A percentile compares a stretch with the other conserved stretches of the same genome.
phyloP scores from a whole-genome alignment of 2,888 invertebrate species.

The Erynnis tages region DNA sequence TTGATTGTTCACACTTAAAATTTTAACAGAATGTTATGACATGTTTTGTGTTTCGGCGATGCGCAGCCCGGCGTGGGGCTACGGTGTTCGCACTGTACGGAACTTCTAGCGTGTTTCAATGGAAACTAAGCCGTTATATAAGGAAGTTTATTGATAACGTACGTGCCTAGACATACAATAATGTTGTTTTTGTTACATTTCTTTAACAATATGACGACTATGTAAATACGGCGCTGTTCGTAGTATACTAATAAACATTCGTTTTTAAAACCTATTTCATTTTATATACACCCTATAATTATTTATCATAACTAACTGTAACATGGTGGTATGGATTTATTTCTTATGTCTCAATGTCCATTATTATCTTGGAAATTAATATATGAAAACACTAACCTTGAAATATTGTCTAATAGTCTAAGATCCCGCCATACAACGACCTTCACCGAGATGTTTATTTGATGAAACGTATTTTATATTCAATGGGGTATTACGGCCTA shows the following conservation, averaged over 20 bases:
- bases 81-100: conserved; percentile 27
- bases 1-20: conserved; percentile 34
- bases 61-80: conserved; percentile 22
- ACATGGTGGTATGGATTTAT: too few species aligned
- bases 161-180: conserved; percentile 76
- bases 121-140: conserved; percentile 32
- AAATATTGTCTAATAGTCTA: too few species aligned
- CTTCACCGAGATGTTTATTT: too few species aligned
- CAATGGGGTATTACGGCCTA: too few species aligned
- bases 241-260: conserved; percentile 77
- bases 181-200: conserved; percentile 79
- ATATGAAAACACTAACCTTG: too few species aligned
- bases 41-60: conserved; percentile 29
- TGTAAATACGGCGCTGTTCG: conserved; percentile 81
- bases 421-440: too few species aligned
- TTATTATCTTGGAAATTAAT: too few species aligned
- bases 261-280: conserved; percentile 67
- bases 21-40: conserved; percentile 10
- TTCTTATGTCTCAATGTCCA: too few species aligned
- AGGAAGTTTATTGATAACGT: conserved; percentile 60
- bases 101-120: conserved; percentile 29
- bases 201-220: conserved; percentile 79
- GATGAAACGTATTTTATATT: too few species aligned
- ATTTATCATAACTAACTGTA: too few species aligned
- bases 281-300: conserved; percentile 38